A percentile compares a stretch with the other conserved stretches of the same genome.
Evolutionary conservation across 2,113 vertebrate genomes (phyloP).

Genomic region (Thalassoma bifasciatum): DNA sequence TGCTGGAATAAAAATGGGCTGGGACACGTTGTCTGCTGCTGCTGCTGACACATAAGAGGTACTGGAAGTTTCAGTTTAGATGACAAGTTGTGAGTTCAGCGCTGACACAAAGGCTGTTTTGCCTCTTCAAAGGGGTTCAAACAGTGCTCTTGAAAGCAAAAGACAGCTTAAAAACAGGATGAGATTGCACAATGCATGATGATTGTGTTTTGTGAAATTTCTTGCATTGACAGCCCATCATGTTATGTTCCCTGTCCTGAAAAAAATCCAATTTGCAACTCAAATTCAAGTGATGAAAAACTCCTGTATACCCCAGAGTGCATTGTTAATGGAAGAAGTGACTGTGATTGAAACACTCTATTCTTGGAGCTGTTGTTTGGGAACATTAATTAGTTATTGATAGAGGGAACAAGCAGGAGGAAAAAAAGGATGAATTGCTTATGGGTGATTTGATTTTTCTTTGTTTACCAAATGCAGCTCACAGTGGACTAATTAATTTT

Average conservation of each 20-base stretch:
- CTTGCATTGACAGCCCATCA: constrained; percentile 58
- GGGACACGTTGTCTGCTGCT: constrained; percentile 66
- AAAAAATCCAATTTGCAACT: constrained; percentile 59
- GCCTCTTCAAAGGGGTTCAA: constrained; percentile 64
- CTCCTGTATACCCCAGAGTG: constrained; percentile 41
- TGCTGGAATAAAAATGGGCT: constrained; percentile 68
- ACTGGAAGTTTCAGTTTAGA: constrained; percentile 70
- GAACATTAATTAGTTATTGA: constrained; percentile 75
- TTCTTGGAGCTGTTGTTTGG: constrained; percentile 65
- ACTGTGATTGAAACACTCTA: constrained; percentile 54
- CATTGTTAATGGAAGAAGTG: constrained; percentile 38
- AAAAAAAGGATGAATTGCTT: constrained; percentile 28
- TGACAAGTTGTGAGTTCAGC: constrained; percentile 76
- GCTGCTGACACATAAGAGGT: constrained; percentile 73
- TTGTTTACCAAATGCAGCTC: constrained; percentile 60
- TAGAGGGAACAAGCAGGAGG: constrained; percentile 34
- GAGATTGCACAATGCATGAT: constrained; percentile 66
- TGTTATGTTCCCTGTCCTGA: constrained; percentile 51
- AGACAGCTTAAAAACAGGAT: constrained; percentile 67
- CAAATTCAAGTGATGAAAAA: constrained; percentile 61
- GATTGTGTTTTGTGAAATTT: constrained; percentile 49
- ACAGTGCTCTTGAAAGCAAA: constrained; percentile 55
- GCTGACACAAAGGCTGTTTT: constrained; percentile 64
- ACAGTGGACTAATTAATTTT: constrained; percentile 60
- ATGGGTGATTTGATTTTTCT: constrained; percentile 33